These are phyloP conservation scores for Drosophila orena DNA, from an alignment of 1,140 invertebrate species.

Conservation along the genomic window DNA sequence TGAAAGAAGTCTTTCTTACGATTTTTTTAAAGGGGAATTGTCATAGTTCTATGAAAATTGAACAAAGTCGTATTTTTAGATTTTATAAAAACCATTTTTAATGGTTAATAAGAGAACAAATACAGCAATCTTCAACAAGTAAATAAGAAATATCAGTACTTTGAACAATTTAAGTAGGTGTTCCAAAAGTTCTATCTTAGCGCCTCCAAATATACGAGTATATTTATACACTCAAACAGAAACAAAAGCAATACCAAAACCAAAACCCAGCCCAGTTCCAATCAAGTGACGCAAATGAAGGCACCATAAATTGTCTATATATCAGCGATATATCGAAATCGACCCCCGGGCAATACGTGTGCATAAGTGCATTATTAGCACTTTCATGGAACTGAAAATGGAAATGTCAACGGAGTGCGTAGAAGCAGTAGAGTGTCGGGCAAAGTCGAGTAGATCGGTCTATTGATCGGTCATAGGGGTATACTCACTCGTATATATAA, in stretches of 20 bases:
- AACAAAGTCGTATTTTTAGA: background rate
- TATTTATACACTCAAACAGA: background rate
- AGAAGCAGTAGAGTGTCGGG: slow-evolving; percentile 17
- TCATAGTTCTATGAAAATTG: slow-evolving; percentile 5
- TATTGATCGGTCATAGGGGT: slow-evolving; percentile 20
- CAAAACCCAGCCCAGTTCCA: background rate
- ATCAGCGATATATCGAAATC: slow-evolving; percentile 27
- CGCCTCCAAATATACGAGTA: background rate
- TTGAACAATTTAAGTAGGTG: background rate
- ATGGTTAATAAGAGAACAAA: background rate
- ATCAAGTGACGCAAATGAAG: slow-evolving; percentile 30
- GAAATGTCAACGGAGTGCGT: slow-evolving; percentile 46
- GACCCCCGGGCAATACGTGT: slow-evolving; percentile 13
- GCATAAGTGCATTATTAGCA: slow-evolving; percentile 57
- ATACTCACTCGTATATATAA: background rate
- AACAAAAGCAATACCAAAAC: background rate
- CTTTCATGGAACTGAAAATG: slow-evolving; percentile 59
- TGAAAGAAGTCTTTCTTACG: slow-evolving; percentile 21
- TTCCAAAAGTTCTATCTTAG: background rate
- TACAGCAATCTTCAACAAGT: too few relatives aligned
- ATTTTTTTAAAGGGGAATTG: too few relatives aligned
- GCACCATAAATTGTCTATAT: slow-evolving; percentile 36
- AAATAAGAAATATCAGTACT: background rate
- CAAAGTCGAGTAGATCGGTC: slow-evolving; percentile 59
- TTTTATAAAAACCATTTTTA: background rate